Conservation (phyloP, 2,113 vertebrate genomes). For the Apistogramma diplotaenia region DNA sequence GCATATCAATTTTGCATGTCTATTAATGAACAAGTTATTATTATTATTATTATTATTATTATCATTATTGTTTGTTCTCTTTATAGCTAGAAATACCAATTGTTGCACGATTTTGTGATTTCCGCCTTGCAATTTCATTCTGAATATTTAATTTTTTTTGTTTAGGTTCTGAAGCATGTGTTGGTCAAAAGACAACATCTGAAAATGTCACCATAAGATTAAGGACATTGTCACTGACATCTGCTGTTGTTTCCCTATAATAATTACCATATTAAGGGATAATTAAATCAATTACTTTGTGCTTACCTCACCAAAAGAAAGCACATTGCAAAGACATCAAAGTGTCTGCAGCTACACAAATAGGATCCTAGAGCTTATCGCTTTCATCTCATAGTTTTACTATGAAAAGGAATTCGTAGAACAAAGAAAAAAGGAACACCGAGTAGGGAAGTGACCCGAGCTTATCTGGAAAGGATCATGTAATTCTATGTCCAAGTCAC, state of each 20-base stretch:
- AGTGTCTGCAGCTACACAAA: neutral
- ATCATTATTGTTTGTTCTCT: neutral
- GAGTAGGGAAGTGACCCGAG: neutral
- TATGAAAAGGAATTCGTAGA: neutral
- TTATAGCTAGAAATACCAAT: neutral
- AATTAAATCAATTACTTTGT: neutral
- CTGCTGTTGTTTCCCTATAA: neutral
- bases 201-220: neutral
- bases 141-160: neutral
- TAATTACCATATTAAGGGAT: neutral
- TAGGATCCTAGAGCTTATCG: neutral
- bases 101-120: neutral
- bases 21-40: neutral
- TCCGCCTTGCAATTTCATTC: neutral
- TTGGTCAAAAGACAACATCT: neutral
- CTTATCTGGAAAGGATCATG: neutral
- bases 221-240: neutral
- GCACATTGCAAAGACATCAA: neutral
- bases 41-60: no score
- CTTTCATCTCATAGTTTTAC: neutral
- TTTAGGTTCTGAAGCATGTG: neutral
- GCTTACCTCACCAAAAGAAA: neutral
- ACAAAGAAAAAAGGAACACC: neutral
- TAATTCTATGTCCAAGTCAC: neutral
- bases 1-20: neutral